Conservation (phyloP, 2,888 invertebrate species). For the Drosophila quinaria region DNA sequence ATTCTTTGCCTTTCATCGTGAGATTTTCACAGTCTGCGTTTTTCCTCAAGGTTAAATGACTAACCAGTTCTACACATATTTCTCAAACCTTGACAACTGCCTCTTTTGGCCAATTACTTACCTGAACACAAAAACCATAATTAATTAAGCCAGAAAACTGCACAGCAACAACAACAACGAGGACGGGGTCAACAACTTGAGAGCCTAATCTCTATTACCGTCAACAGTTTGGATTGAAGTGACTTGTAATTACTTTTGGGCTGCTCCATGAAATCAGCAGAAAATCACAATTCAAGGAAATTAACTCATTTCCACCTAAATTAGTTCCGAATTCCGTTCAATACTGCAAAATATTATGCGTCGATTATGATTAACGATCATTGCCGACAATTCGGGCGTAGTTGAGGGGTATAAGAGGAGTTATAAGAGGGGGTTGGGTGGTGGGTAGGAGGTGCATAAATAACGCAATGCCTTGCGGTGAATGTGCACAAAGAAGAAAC, state of each 20-base stretch:
- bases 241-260: conserved; percentile 63
- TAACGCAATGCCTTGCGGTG: conserved; percentile 45
- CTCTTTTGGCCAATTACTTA: conserved; percentile 44
- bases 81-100: conserved; percentile 8
- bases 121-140: conserved; percentile 49
- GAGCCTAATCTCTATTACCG: conserved; percentile 38
- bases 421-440: neutral
- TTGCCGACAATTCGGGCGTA: conserved; percentile 38
- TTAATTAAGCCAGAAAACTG: conserved; percentile 65
- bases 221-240: conserved; percentile 50
- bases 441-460: conserved; percentile 34
- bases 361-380: conserved; percentile 84
- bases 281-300: conserved; percentile 81
- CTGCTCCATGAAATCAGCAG: conserved; percentile 72
- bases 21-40: conserved; percentile 3
- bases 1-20: neutral
- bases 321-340: conserved; percentile 73
- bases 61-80: neutral
- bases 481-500: conserved; percentile 53
- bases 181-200: conserved; percentile 9
- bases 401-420: no score
- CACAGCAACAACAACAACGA: conserved; percentile 29
- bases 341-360: conserved; percentile 72
- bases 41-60: neutral
- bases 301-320: conserved; percentile 84